Evolutionary conservation across 2,888 invertebrate genomes (phyloP), one percentile per base, ranked within the genome.

Genomic region (Gnatocerus cornutus): DNA sequence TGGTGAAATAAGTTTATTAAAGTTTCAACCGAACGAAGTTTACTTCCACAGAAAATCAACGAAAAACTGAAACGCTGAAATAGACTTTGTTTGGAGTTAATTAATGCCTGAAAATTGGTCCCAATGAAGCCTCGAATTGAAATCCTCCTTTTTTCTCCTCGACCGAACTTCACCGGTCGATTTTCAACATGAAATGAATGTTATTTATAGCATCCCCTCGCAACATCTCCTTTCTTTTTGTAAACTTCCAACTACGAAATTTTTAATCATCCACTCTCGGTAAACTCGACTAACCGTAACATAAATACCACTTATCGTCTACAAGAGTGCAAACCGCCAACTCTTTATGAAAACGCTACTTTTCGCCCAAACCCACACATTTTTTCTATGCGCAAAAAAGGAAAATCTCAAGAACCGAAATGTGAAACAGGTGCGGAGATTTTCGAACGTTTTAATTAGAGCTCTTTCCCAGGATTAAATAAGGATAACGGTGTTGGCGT

Each of bases 241-340:
- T 21, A 21, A 21, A 21, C 33, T 41, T 41, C 13, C 41, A 41
- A 10, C 41, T 41, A 12, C 41, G 41, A 41, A 41, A 41, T 41
- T 41, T 41, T 41, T 41, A 41, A 41, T 41, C 41, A 41, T 41
- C 41, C 13, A 41, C 10, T 41, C 41, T 41, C 41, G 1, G 41
- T 12, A 10, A 41, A 41, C 41, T 41, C 41, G 5, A 13, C 41
- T 10, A 16, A 46, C 16, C 16, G 16, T 9, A 46, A 46, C 46
- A 46, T 46, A 46, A 46, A 46, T 46, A 46, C 46, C 46, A 46
- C 46, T 46, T 46, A 46, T 21, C 46, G 46, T 46, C 12, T n/a
- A n/a, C 41, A 37, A 37, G 37, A 37, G 37, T 37, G 37, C 37
- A 7, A n/a, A 37, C 37, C 37, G 37, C 37, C 2, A 37, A 37